Percentiles rank a stretch among this genome's conserved stretches.
These are phyloP conservation scores for Centroberyx gerrardi DNA, from an alignment of 2,797 vertebrate species.

Conservation along the genomic window DNA sequence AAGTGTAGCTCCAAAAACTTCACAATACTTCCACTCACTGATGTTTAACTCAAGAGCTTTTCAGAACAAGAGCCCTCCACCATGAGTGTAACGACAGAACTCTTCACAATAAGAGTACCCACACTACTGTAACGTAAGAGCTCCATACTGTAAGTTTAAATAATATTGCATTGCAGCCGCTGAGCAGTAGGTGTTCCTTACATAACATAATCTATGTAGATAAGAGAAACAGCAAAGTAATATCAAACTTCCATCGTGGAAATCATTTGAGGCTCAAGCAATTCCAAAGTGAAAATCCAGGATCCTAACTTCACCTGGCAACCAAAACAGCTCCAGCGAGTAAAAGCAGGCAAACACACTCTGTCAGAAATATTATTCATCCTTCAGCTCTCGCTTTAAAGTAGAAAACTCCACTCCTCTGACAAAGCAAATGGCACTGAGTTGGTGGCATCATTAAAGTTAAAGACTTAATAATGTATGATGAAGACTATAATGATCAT, in stretches of 20 bases:
- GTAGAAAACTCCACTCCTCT: slow-evolving; percentile 39
- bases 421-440: slow-evolving; percentile 69
- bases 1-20: slow-evolving; percentile 25
- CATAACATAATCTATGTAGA: slow-evolving; percentile 8
- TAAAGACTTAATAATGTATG: slow-evolving; percentile 44
- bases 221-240: slow-evolving; percentile 45
- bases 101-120: not conserved
- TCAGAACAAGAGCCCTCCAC: slow-evolving; percentile 2
- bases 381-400: not conserved
- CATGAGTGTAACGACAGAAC: slow-evolving; percentile 7
- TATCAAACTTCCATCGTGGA: slow-evolving; percentile 44
- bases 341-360: slow-evolving; percentile 33
- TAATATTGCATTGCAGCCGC: slow-evolving; percentile 73
- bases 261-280: slow-evolving; percentile 49
- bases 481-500: slow-evolving; percentile 9
- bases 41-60: slow-evolving; percentile 1
- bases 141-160: slow-evolving; percentile 46
- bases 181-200: slow-evolving; percentile 46
- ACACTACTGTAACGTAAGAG: slow-evolving; percentile 12
- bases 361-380: no score
- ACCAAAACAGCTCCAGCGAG: slow-evolving; percentile 57
- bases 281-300: slow-evolving; percentile 47
- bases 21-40: slow-evolving; percentile 37
- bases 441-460: slow-evolving; percentile 53
- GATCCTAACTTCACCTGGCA: slow-evolving; percentile 26